Base-by-base conservation (phyloP, 2,797 vertebrate species). In the Loris lydekkerianus region DNA sequence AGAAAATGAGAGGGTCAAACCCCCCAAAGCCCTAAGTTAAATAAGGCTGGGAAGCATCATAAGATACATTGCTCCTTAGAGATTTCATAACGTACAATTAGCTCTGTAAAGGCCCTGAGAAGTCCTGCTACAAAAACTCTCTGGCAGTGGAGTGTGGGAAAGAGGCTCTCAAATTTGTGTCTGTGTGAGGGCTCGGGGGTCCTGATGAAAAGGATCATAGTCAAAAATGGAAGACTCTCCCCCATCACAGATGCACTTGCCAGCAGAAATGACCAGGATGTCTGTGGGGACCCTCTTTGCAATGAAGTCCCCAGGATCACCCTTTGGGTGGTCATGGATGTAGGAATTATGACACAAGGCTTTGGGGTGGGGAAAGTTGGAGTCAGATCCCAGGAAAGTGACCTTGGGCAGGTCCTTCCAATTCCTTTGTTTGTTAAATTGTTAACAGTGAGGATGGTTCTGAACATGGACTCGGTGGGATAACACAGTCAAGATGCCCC, bases 41-140 rank as follows among this genome's bases (percentile, higher is more conserved):
- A 82, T 1, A n/a, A 31, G 34, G 53, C 1, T 25, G 46, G 53
- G 65, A 82, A 73, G 18, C 17, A 4, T 34, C n/a, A 17, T 9
- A 7, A 0, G 14, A 11, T 1, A 17, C 8, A 0, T 1, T 2
- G 29, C 88, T 85, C 29, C 60, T 23, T 18, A 23, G 61, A 49
- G 37, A 65, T 1, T 10, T 58, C 82, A 21, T 3, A 1, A 31
- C 0, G 37, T 53, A 5, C 29, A 7, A 7, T 3, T 3, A 18
- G 82, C 82, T 40, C 70, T 13, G 18, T 14, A 84, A 87, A 88
- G 86, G 18, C 34, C 70, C 96, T 46, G 73, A 85, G 61, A 81
- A 63, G 61, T n/a, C 60, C 92, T 34, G 34, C 86, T 23, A 17
- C 46, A 34, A 49, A 92, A 69, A 69, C 13, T 4, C 27, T 34